A percentile compares a stretch with the other conserved stretches of the same genome.
Conservation (phyloP, 2,113 vertebrate genomes). For the Calidris pugnax region DNA sequence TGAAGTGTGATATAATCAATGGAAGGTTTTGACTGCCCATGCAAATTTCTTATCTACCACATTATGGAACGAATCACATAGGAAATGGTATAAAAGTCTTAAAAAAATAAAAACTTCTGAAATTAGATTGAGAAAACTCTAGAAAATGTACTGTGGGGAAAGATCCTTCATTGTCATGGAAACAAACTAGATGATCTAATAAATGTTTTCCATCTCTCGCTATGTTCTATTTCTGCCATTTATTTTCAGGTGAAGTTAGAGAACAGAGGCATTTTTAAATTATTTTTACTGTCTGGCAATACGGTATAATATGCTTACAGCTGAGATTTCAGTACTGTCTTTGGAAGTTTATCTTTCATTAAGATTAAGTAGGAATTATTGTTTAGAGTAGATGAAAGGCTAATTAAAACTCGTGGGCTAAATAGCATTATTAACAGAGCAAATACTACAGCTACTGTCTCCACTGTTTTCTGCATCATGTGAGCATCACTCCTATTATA, state of each 20-base stretch:
- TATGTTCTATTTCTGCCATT: not conserved
- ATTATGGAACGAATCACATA: not conserved
- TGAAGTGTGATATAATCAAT: not conserved
- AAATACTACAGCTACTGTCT: not conserved
- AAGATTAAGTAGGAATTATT: not conserved
- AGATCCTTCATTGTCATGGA: slow-evolving; percentile 56
- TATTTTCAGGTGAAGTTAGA: slow-evolving; percentile 8
- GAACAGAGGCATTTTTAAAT: not conserved
- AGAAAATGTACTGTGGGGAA: not conserved
- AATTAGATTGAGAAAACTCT: slow-evolving; percentile 23
- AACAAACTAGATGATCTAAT: slow-evolving; percentile 41
- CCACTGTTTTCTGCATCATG: not conserved
- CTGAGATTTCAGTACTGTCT: not conserved
- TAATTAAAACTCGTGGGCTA: not conserved
- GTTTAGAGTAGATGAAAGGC: not conserved
- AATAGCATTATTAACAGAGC: not conserved
- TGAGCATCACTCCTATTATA: not conserved
- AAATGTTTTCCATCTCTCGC: slow-evolving; percentile 8
- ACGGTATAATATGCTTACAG: not conserved
- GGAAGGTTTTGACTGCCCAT: not conserved
- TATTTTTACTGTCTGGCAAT: not conserved
- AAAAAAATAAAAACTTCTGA: not conserved
- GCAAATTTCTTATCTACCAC: not conserved
- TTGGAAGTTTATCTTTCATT: not conserved
- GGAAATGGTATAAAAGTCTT: not conserved